phyloP scores from a whole-genome alignment of 2,113 vertebrate species.

The Callipepla squamata region DNA sequence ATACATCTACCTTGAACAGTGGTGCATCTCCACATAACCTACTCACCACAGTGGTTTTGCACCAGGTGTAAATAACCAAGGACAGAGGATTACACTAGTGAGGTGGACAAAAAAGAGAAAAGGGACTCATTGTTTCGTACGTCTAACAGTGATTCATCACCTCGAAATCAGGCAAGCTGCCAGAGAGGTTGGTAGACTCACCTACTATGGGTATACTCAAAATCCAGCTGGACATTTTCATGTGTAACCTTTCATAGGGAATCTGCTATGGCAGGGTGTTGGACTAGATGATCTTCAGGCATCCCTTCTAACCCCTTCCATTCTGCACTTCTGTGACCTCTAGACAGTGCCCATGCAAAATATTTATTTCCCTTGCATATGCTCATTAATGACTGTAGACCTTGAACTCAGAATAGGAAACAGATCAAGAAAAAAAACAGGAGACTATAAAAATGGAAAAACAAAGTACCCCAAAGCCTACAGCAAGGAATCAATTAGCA shows the following conservation, averaged over 20 bases:
- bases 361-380: background rate
- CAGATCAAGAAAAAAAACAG: background rate
- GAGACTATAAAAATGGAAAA: accelerated
- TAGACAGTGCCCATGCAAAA: background rate
- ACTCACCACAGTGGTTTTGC: background rate
- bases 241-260: background rate
- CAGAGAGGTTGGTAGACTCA: background rate
- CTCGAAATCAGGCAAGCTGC: background rate
- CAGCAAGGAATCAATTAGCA: background rate
- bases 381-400: accelerated
- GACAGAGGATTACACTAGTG: background rate
- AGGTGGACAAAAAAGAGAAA: background rate
- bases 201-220: background rate
- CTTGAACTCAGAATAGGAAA: background rate
- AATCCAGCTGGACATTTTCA: background rate
- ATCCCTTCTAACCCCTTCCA: background rate
- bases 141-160: background rate
- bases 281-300: too few relatives aligned
- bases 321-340: background rate
- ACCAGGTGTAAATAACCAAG: background rate
- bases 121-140: accelerated
- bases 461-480: background rate
- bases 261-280: too few relatives aligned
- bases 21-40: background rate
- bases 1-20: too few relatives aligned